These are phyloP conservation scores for Catalaphyllia jardinei DNA, from an alignment of 64 coral and sea anemone genomes.

Conservation along the genomic window DNA sequence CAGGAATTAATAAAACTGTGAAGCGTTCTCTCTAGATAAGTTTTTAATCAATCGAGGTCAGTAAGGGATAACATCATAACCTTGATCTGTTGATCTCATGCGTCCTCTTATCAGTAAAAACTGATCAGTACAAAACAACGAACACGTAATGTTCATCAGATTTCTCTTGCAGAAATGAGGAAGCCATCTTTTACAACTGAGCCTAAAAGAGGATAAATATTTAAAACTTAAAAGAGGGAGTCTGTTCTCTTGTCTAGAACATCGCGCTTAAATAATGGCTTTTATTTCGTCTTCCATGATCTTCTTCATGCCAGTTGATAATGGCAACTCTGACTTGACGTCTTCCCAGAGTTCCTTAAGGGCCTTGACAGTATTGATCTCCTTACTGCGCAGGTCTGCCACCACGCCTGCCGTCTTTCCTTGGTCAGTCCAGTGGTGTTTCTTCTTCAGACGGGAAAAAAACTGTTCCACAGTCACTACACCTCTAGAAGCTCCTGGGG, in stretches of 20 bases:
- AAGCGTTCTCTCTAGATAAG: too few relatives aligned
- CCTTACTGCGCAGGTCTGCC: slow-evolving; percentile 35
- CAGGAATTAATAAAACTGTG: too few relatives aligned
- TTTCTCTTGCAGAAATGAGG: too few relatives aligned
- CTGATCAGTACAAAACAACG: too few relatives aligned
- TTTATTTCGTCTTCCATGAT: slow-evolving; percentile 47
- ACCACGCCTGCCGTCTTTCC: background rate
- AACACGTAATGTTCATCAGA: too few relatives aligned
- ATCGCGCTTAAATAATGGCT: background rate
- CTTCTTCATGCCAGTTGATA: slow-evolving; percentile 67
- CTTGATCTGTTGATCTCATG: too few relatives aligned
- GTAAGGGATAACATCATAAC: too few relatives aligned
- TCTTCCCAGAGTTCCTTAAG: slow-evolving; percentile 78
- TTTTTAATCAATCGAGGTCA: too few relatives aligned
- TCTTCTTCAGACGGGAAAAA: slow-evolving; percentile 32
- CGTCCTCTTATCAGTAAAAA: too few relatives aligned
- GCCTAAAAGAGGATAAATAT: too few relatives aligned
- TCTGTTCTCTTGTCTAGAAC: background rate
- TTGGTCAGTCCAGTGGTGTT: slow-evolving; percentile 44
- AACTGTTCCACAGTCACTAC: slow-evolving; percentile 50
- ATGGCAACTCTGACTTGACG: slow-evolving; percentile 45
- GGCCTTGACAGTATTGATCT: slow-evolving; percentile 47
- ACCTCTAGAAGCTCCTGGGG: background rate
- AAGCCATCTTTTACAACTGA: too few relatives aligned
- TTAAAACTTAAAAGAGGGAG: too few relatives aligned